Evolutionary conservation across 2,113 vertebrate genomes (phyloP).

Genomic region (Ploceus nigricollis): DNA sequence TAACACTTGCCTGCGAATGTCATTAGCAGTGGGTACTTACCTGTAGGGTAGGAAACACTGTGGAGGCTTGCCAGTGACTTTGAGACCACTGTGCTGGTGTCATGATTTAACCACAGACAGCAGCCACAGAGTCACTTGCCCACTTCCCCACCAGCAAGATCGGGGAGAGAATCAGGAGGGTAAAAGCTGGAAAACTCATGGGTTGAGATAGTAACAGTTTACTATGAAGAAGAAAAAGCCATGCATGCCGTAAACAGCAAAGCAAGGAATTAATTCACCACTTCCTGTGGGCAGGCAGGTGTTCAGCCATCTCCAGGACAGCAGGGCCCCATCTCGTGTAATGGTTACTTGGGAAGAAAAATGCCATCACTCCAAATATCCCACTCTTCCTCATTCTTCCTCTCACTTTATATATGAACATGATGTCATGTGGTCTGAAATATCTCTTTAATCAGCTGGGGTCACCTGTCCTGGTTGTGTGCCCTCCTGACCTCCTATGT

Average conservation of each 20-base stretch:
- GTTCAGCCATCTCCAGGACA: not conserved
- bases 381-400: not conserved
- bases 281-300: not conserved
- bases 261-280: not conserved
- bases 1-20: not conserved
- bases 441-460: not conserved
- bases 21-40: not conserved
- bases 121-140: not conserved
- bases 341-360: not conserved
- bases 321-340: not conserved
- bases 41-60: not conserved
- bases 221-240: not conserved
- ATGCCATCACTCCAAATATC: not conserved
- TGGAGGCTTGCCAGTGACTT: not conserved
- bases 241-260: not conserved
- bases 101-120: not conserved
- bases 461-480: not conserved
- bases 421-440: not conserved
- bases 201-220: not conserved
- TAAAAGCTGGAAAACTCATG: not conserved
- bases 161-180: not conserved
- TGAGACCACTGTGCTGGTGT: not conserved
- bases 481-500: not conserved
- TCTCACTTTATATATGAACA: not conserved
- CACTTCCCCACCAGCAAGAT: not conserved